These are phyloP conservation scores for Gila orcuttii DNA, from an alignment of 2,113 vertebrate genomes.

Conservation along the genomic window DNA sequence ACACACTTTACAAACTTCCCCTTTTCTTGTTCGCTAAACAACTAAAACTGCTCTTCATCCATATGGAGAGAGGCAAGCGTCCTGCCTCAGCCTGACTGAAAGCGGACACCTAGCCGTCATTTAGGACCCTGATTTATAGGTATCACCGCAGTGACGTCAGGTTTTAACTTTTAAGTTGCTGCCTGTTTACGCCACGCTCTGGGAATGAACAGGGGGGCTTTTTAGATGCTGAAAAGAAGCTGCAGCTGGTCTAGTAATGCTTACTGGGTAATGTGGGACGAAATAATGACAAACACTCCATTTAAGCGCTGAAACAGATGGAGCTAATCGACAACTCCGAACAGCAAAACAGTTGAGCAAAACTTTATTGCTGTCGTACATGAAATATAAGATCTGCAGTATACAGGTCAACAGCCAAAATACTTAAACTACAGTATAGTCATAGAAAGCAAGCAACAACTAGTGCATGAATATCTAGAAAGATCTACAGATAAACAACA, in stretches of 20 bases:
- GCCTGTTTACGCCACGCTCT: slow-evolving; percentile 31
- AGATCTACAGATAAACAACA: background rate
- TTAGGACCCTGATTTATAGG: slow-evolving; percentile 46
- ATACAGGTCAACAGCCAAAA: background rate
- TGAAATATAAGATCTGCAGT: background rate
- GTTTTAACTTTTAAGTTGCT: slow-evolving; percentile 40
- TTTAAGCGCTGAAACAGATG: background rate
- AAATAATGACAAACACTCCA: background rate
- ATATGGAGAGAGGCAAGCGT: too few relatives aligned
- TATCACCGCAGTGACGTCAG: slow-evolving; percentile 43
- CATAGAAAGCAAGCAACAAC: background rate
- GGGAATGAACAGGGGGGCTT: slow-evolving; percentile 40
- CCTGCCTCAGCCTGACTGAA: background rate
- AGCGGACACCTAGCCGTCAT: slow-evolving; percentile 22
- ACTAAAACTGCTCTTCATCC: slow-evolving; percentile 22
- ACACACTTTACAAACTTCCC: slow-evolving; percentile 37
- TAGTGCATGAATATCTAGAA: slow-evolving; percentile 30
- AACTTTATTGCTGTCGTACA: background rate
- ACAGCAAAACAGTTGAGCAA: background rate
- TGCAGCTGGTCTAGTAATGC: slow-evolving; percentile 6
- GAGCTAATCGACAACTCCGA: background rate
- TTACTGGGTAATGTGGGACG: background rate
- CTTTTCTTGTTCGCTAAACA: background rate
- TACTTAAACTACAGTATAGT: background rate
- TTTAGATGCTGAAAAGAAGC: background rate